Evolutionary conservation across 2,888 invertebrate species (phyloP).

Genomic region (Apomyelois bistriatella): DNA sequence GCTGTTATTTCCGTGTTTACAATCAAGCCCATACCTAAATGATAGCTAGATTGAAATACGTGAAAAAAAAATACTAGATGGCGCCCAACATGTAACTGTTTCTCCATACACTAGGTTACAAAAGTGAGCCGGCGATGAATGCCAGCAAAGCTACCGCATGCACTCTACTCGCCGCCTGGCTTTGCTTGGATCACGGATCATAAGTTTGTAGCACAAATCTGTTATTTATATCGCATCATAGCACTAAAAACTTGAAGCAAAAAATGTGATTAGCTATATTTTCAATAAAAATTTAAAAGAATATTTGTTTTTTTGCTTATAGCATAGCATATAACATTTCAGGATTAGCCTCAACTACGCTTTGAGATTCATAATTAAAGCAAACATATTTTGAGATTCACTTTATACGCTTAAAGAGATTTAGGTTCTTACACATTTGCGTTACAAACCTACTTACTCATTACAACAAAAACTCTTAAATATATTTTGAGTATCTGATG

Average conservation of each 20-base stretch:
- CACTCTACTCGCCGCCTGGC: conserved; percentile 55
- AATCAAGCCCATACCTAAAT: no score
- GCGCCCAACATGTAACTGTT: background rate
- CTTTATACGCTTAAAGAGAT: no score
- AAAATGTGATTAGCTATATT: no score
- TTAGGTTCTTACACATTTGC: background rate
- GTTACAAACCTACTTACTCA: background rate
- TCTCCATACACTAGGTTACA: conserved; percentile 52
- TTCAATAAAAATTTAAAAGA: no score
- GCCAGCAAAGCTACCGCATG: conserved; percentile 72
- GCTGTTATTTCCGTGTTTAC: no score
- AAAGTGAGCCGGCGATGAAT: conserved; percentile 51
- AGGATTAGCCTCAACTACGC: no score
- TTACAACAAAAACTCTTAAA: background rate
- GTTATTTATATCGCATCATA: background rate
- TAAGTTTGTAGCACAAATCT: conserved; percentile 1
- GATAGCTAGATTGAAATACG: background rate
- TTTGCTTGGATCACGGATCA: conserved; percentile 39
- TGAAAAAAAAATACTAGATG: background rate
- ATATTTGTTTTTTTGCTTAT: no score
- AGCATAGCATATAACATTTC: no score
- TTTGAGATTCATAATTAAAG: background rate
- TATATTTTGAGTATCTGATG: background rate
- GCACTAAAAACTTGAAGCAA: no score
- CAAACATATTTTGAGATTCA: background rate